These are phyloP conservation scores for Cavia aperea DNA, from an alignment of 2,113 vertebrate species.

Conservation along the genomic window DNA sequence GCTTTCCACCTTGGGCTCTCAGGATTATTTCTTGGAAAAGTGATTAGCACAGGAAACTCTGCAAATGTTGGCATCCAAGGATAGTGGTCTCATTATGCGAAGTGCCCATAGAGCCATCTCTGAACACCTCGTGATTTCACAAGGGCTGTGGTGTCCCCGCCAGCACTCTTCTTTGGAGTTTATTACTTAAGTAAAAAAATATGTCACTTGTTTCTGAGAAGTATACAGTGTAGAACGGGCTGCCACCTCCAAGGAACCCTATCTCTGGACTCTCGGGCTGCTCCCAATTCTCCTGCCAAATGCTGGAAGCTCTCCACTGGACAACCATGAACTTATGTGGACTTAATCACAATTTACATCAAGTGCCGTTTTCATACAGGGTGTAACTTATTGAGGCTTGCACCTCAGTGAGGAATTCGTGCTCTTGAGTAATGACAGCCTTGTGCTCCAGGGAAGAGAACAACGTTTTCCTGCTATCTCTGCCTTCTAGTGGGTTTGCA, in stretches of 20 bases:
- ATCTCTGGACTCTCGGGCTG: slow-evolving; percentile 72
- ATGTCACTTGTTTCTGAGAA: slow-evolving; percentile 81
- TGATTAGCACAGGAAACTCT: slow-evolving; percentile 74
- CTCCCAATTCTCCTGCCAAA: slow-evolving; percentile 69
- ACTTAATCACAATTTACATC: slow-evolving; percentile 56
- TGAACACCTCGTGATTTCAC: slow-evolving; percentile 73
- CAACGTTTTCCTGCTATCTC: slow-evolving; percentile 17
- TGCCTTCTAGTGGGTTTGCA: slow-evolving; percentile 31
- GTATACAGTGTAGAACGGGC: slow-evolving; percentile 65
- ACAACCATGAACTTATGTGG: slow-evolving; percentile 61
- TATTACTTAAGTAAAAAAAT: slow-evolving; percentile 79
- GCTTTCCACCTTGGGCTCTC: slow-evolving; percentile 73
- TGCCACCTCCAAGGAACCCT: slow-evolving; percentile 61
- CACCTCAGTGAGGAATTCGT: background rate
- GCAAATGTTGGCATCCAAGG: slow-evolving; percentile 73
- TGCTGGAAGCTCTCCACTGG: slow-evolving; percentile 59
- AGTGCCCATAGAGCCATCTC: slow-evolving; percentile 74
- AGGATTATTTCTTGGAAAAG: slow-evolving; percentile 80
- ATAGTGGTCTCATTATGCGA: slow-evolving; percentile 72
- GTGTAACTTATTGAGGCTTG: slow-evolving; percentile 43
- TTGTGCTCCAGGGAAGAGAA: background rate
- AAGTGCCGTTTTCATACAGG: slow-evolving; percentile 41
- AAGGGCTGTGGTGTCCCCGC: slow-evolving; percentile 72
- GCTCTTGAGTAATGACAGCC: slow-evolving; percentile 43
- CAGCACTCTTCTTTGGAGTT: slow-evolving; percentile 72